Evolutionary conservation across 2,113 vertebrate genomes (phyloP).

Genomic region (Oxyruncus cristatus): DNA sequence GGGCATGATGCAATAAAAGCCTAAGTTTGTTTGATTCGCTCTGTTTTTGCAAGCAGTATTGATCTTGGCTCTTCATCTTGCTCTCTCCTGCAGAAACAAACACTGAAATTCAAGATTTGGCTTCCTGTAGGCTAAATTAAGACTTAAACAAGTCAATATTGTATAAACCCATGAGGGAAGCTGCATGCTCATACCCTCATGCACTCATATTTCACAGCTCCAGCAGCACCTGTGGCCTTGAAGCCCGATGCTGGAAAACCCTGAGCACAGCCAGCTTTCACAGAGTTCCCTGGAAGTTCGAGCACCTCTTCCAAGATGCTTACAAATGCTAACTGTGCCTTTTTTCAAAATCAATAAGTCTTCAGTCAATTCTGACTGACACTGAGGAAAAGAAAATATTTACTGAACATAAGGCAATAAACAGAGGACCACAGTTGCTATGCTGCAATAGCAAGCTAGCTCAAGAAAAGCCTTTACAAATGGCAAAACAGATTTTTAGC

Average conservation of each 20-base stretch:
- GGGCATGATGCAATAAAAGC: not conserved
- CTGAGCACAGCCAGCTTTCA: not conserved
- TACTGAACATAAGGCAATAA: not conserved
- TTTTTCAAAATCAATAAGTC: not conserved
- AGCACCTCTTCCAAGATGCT: not conserved
- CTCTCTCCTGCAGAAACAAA: slow-evolving; percentile 42
- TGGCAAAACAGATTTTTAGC: not conserved
- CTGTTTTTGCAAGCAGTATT: slow-evolving; percentile 23
- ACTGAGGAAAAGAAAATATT: slow-evolving; percentile 10
- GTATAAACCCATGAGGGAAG: not conserved
- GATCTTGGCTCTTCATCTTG: slow-evolving; percentile 17
- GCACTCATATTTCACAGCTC: not conserved
- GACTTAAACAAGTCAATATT: slow-evolving; percentile 24
- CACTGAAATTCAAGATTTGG: slow-evolving; percentile 18
- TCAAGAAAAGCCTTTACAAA: slow-evolving; percentile 11
- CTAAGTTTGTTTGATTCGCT: not conserved
- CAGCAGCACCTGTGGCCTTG: not conserved
- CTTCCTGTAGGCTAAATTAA: slow-evolving; percentile 24
- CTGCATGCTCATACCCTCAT: not conserved
- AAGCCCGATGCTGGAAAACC: not conserved
- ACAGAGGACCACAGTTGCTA: not conserved
- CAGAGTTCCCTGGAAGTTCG: not conserved
- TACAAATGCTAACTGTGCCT: not conserved
- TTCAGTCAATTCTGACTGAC: not conserved
- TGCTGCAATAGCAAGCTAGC: not conserved